Conservation (phyloP, 2,888 invertebrate species). For the Noctua janthe region DNA sequence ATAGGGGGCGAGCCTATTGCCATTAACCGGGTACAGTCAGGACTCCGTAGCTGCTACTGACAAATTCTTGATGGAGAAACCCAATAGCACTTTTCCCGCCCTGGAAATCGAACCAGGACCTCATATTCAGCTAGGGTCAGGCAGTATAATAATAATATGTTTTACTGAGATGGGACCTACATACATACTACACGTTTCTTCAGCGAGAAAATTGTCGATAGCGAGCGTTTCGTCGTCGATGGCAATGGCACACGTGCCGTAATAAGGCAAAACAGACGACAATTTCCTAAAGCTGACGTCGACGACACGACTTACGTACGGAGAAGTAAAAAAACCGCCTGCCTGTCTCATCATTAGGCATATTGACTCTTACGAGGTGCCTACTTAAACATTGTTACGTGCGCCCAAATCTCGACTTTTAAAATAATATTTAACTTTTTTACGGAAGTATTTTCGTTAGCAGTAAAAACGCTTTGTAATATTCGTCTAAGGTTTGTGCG, state of each 20-base stretch:
- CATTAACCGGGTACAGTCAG: not conserved
- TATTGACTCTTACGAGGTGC: slow-evolving; percentile 23
- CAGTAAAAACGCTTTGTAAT: not conserved
- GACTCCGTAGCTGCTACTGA: not conserved
- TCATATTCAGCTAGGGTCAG: not conserved
- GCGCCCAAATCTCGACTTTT: slow-evolving; percentile 9
- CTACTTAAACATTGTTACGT: slow-evolving; percentile 43
- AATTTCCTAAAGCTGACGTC: slow-evolving; percentile 1
- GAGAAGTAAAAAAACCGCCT: slow-evolving; percentile 7
- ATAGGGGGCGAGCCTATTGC: not conserved
- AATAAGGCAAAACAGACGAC: slow-evolving; percentile 14
- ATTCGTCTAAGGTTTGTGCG: not conserved
- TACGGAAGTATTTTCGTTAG: slow-evolving; percentile 22
- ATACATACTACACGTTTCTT: not conserved
- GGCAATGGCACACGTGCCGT: not conserved
- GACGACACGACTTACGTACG: not conserved
- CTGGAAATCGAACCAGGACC: not conserved
- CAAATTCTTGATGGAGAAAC: not conserved
- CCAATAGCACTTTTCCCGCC: not conserved
- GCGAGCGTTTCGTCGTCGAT: not conserved
- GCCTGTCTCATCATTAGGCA: slow-evolving; percentile 33
- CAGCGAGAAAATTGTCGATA: not conserved
- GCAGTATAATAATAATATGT: not conserved
- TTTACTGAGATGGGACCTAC: not conserved
- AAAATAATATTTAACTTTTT: slow-evolving; percentile 40